These are phyloP conservation scores for Heteromormyrus szaboi DNA, from an alignment of 2,797 vertebrate species.

Conservation along the genomic window DNA sequence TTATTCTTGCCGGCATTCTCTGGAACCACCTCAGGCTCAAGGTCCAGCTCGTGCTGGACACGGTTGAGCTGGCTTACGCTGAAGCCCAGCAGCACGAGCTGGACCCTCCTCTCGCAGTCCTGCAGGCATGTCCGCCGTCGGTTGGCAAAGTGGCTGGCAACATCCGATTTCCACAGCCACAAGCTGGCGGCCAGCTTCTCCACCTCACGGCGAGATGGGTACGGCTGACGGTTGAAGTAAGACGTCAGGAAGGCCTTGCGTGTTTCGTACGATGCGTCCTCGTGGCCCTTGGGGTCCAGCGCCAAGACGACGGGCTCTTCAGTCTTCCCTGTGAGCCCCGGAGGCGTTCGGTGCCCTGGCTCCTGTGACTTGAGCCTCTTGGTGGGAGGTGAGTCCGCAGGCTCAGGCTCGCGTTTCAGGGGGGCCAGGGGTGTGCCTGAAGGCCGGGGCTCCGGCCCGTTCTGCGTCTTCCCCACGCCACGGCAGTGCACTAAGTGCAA, in stretches of 20 bases:
- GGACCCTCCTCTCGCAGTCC: constrained; percentile 72
- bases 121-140: constrained; percentile 76
- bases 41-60: constrained; percentile 81
- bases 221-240: constrained; percentile 90
- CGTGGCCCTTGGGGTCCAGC: constrained; percentile 85
- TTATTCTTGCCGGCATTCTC: constrained; percentile 63
- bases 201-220: constrained; percentile 78
- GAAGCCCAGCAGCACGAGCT: constrained; percentile 82
- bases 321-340: constrained; percentile 60
- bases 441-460: constrained; percentile 75
- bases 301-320: constrained; percentile 73
- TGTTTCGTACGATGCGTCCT: constrained; percentile 87
- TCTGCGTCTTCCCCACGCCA: constrained; percentile 84
- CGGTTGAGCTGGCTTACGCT: constrained; percentile 87
- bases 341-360: constrained; percentile 54
- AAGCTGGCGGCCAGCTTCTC: constrained; percentile 86
- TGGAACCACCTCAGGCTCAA: constrained; percentile 71
- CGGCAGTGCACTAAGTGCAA: constrained; percentile 94
- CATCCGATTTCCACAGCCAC: constrained; percentile 96
- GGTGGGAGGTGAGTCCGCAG: constrained; percentile 61
- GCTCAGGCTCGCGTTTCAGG: constrained; percentile 78
- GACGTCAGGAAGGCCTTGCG: constrained; percentile 88
- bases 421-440: constrained; percentile 65
- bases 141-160: constrained; percentile 82
- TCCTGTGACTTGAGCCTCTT: constrained; percentile 76